These are phyloP conservation scores for Patella vulgata DNA, from an alignment of 1,140 invertebrate species.

Conservation along the genomic window DNA sequence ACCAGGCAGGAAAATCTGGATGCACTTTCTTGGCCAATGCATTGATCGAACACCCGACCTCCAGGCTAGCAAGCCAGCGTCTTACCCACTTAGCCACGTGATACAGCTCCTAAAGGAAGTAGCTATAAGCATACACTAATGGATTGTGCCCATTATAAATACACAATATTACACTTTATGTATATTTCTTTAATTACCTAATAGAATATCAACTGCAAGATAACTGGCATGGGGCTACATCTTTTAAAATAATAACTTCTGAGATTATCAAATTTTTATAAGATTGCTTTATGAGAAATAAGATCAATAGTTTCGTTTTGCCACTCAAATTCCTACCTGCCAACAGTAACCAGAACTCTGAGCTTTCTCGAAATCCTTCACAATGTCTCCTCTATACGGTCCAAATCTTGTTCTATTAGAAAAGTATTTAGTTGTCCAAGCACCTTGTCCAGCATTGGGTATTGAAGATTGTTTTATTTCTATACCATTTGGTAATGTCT, in stretches of 20 bases:
- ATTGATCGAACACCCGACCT: no score
- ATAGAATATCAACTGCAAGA: background rate
- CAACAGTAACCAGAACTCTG: constrained; percentile 18
- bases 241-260: background rate
- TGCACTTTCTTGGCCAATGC: no score
- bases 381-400: constrained; percentile 16
- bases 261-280: background rate
- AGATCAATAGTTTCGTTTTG: no score
- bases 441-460: constrained; percentile 15
- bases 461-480: constrained; percentile 4
- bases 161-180: no score
- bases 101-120: no score
- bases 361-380: constrained; percentile 7
- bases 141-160: no score
- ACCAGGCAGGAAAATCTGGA: no score
- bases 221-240: background rate
- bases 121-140: no score
- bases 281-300: background rate
- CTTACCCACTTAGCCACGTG: no score
- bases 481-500: constrained; percentile 8
- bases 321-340: constrained; percentile 21
- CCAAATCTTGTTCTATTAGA: constrained; percentile 14
- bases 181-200: background rate
- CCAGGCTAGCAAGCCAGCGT: no score
- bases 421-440: constrained; percentile 8